Percentiles rank a stretch among this genome's conserved stretches.
Evolutionary conservation across 2,888 invertebrate genomes (phyloP).

Genomic region (Hyppa rectilinea): DNA sequence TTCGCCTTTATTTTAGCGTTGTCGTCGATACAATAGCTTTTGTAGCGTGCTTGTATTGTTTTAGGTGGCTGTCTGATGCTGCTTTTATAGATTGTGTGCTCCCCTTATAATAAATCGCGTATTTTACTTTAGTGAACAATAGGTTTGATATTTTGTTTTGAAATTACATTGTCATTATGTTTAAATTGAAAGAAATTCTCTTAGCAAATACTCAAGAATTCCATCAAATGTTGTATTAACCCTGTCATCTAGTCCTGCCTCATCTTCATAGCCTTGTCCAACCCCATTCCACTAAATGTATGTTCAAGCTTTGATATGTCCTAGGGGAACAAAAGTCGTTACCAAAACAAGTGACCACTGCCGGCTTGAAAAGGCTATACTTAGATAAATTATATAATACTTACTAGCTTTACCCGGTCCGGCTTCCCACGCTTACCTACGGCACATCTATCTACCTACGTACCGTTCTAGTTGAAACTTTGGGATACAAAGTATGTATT

Average conservation of each 20-base stretch:
- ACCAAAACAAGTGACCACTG: slow-evolving; percentile 3
- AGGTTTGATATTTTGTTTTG: slow-evolving; percentile 41
- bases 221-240: no score
- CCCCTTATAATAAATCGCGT: slow-evolving; percentile 50
- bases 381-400: neutral
- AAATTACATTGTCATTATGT: slow-evolving; percentile 34
- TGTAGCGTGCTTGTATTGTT: slow-evolving; percentile 67
- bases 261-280: neutral
- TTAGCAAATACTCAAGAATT: neutral
- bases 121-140: slow-evolving; percentile 55
- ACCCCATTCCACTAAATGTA: neutral
- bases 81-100: slow-evolving; percentile 62
- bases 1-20: slow-evolving; percentile 66
- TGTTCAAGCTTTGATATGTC: neutral
- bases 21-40: slow-evolving; percentile 69
- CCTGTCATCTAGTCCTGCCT: no score
- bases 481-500: no score
- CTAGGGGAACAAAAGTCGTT: slow-evolving; percentile 6
- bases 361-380: neutral
- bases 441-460: no score
- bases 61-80: slow-evolving; percentile 50
- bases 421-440: no score
- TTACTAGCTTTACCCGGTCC: no score
- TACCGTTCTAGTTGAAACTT: no score
- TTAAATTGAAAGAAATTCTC: slow-evolving; percentile 16